These are phyloP conservation scores for Tetramorium parvispinum DNA, from an alignment of 1,140 invertebrate species.

Conservation along the genomic window DNA sequence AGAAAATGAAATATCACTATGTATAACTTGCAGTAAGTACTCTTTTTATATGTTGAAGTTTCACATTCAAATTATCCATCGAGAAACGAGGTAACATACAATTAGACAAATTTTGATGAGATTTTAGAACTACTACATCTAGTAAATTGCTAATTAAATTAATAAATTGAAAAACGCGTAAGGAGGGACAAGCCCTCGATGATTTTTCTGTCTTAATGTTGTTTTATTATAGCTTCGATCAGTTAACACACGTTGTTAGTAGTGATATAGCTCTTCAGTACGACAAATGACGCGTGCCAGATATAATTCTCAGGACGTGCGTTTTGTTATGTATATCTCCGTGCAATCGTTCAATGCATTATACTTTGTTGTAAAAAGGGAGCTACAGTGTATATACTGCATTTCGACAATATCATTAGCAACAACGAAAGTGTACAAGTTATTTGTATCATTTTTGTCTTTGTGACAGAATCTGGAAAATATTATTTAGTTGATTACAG, in stretches of 20 bases:
- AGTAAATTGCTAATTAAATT: slow-evolving; percentile 5
- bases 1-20: slow-evolving; percentile 39
- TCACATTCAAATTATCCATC: slow-evolving; percentile 34
- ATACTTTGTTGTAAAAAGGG: slow-evolving; percentile 35
- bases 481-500: slow-evolving; percentile 19
- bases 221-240: slow-evolving; percentile 8
- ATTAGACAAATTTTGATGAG: slow-evolving; percentile 25
- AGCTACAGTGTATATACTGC: slow-evolving; percentile 39
- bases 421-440: slow-evolving; percentile 62
- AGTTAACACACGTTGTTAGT: neutral
- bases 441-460: slow-evolving; percentile 45
- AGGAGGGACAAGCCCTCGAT: neutral
- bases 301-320: neutral
- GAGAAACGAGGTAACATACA: neutral
- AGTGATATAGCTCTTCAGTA: neutral
- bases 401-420: slow-evolving; percentile 54
- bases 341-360: slow-evolving; percentile 38
- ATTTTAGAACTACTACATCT: slow-evolving; percentile 27
- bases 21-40: slow-evolving; percentile 21
- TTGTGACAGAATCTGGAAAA: neutral
- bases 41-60: slow-evolving; percentile 37
- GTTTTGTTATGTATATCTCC: slow-evolving; percentile 19
- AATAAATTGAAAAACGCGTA: slow-evolving; percentile 19
- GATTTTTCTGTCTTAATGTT: neutral
- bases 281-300: neutral